Evolutionary conservation across 2,113 vertebrate species (phyloP).

Genomic region (Sylvia atricapilla): DNA sequence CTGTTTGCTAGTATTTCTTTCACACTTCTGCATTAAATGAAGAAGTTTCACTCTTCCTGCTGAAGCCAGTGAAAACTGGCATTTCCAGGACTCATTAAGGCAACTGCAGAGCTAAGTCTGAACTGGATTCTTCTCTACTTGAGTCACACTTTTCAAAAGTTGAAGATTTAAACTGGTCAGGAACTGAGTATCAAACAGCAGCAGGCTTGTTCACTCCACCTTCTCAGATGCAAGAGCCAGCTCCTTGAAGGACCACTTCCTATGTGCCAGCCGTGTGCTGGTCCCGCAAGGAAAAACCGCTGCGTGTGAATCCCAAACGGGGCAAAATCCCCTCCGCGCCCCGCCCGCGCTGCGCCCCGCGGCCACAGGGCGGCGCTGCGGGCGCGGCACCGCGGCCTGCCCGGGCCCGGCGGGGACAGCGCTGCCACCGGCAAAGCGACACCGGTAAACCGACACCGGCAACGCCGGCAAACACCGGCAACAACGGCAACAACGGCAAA

Average conservation of each 20-base stretch:
- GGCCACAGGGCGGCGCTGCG: slow-evolving; percentile 14
- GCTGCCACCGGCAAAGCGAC: too few species aligned
- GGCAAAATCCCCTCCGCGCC: neutral
- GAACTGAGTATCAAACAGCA: neutral
- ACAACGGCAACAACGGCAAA: too few species aligned
- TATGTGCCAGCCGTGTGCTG: rapidly evolving
- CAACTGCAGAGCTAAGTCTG: neutral
- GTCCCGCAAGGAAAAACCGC: neutral
- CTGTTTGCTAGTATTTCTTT: neutral
- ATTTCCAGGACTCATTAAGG: neutral
- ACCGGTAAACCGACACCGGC: too few species aligned
- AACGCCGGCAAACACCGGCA: too few species aligned
- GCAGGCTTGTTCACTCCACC: neutral
- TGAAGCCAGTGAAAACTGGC: neutral
- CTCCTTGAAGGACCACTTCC: neutral
- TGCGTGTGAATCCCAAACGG: rapidly evolving
- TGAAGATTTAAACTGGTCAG: neutral
- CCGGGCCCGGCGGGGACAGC: neutral
- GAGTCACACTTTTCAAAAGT: neutral
- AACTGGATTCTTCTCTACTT: neutral
- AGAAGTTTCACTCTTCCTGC: neutral
- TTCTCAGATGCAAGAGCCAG: neutral
- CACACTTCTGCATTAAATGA: neutral
- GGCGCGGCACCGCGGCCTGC: neutral
- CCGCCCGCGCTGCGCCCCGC: neutral